These are phyloP conservation scores for Chelmon rostratus DNA, from an alignment of 2,797 vertebrate species.

Conservation along the genomic window DNA sequence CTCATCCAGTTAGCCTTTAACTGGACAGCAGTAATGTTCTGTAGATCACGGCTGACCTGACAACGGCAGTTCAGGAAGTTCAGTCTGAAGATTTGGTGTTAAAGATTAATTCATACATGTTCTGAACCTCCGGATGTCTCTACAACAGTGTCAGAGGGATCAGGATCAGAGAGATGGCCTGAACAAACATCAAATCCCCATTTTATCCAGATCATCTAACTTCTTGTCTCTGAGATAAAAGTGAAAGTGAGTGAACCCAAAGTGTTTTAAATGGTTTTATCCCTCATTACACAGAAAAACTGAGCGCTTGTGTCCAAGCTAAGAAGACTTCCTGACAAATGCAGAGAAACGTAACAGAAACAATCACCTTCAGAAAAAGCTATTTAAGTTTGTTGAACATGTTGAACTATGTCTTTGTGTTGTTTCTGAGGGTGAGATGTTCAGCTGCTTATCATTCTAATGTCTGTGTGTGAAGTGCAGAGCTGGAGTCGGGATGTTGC, in stretches of 20 bases:
- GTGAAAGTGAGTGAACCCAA: background rate
- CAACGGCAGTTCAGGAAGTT: background rate
- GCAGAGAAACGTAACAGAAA: too few relatives aligned
- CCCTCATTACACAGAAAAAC: background rate
- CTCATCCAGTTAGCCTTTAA: background rate
- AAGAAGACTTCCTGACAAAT: background rate
- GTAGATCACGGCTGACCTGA: background rate
- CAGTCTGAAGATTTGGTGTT: background rate
- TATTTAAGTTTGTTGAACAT: too few relatives aligned
- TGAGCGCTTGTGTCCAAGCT: background rate
- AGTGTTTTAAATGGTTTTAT: background rate
- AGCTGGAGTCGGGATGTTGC: background rate
- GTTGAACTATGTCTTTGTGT: background rate
- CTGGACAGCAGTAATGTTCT: background rate
- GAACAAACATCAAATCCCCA: background rate
- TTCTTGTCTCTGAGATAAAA: background rate
- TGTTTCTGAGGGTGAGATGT: background rate
- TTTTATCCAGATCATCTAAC: background rate
- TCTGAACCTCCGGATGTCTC: background rate
- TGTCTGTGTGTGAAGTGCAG: background rate
- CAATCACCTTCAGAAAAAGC: background rate
- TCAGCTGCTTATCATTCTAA: background rate
- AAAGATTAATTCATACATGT: too few relatives aligned
- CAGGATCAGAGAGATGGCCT: background rate
- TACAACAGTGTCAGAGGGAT: background rate